Conservation (phyloP, 1,140 invertebrate species). For the Conopomorpha cramerella region DNA sequence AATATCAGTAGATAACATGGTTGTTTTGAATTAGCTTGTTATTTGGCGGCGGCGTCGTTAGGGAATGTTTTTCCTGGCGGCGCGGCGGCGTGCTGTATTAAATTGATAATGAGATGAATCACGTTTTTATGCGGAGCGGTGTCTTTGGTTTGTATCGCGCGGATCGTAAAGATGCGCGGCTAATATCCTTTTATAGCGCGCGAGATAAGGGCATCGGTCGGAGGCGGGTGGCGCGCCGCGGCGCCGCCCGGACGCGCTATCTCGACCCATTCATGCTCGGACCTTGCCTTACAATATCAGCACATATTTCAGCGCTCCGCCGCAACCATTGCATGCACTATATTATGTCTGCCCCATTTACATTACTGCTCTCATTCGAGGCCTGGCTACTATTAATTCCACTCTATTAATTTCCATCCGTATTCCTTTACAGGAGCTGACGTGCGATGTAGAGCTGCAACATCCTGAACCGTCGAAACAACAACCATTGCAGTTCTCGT, state of each 20-base stretch:
- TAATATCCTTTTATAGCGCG: conserved; percentile 48
- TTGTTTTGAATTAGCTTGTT: too few species aligned
- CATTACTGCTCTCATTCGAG: too few species aligned
- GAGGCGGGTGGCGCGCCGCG: conserved; percentile 9
- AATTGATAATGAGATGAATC: conserved; percentile 10
- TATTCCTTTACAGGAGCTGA: conserved; percentile 70
- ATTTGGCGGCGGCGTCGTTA: too few species aligned
- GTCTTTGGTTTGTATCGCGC: conserved; percentile 22
- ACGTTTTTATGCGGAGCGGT: conserved; percentile 13
- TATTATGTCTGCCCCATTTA: too few species aligned
- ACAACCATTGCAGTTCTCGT: conserved; percentile 86
- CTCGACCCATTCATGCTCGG: conserved; percentile 9
- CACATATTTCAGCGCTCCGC: too few species aligned
- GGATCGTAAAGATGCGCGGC: conserved; percentile 43
- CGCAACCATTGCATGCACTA: too few species aligned
- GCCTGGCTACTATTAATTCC: conserved; percentile 4
- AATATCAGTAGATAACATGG: too few species aligned
- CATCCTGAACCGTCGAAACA: conserved; percentile 66
- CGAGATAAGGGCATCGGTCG: conserved; percentile 29
- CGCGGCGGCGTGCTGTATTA: too few species aligned
- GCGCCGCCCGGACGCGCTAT: conserved; percentile 27
- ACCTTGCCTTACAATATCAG: too few species aligned
- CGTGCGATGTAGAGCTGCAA: conserved; percentile 86
- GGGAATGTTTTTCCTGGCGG: too few species aligned
- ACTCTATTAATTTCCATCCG: conserved; percentile 6